Evolutionary conservation across 2,113 vertebrate genomes (phyloP).

Genomic region (Dryoscopus gambensis): DNA sequence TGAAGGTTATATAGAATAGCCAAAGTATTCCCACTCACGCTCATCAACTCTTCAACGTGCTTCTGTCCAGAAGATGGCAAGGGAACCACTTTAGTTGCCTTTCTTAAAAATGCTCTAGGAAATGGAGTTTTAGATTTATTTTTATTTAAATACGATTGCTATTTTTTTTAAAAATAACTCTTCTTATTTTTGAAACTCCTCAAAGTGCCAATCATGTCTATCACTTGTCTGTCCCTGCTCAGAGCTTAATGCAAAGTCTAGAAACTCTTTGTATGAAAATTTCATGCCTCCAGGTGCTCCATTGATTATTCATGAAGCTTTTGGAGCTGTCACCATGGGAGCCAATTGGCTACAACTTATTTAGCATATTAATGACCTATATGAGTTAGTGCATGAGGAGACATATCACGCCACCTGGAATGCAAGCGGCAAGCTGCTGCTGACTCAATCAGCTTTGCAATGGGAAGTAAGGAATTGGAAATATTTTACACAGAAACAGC

Average conservation of each 20-base stretch:
- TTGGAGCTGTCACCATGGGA: conserved; percentile 70
- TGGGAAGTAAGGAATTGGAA: conserved; percentile 31
- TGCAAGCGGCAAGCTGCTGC: conserved; percentile 43
- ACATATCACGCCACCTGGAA: conserved; percentile 69
- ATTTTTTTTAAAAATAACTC: conserved; percentile 42
- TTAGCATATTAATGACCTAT: conserved; percentile 78
- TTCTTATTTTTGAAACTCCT: conserved; percentile 40
- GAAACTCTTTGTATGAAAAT: conserved; percentile 72
- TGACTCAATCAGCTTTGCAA: conserved; percentile 51
- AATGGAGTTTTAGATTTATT: neutral
- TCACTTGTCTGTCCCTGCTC: conserved; percentile 50
- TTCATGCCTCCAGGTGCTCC: conserved; percentile 75
- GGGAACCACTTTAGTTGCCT: neutral
- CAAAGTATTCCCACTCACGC: neutral
- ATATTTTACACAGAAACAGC: conserved; percentile 25
- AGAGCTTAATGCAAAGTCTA: conserved; percentile 57
- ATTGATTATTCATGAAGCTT: conserved; percentile 79
- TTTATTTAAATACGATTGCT: conserved; percentile 32
- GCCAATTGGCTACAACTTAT: conserved; percentile 69
- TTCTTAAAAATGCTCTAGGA: neutral
- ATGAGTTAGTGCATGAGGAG: conserved; percentile 65
- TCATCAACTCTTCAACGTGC: neutral
- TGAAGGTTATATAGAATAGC: neutral
- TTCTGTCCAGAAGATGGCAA: conserved; percentile 3
- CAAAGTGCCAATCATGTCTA: conserved; percentile 47